A percentile compares a stretch with the other conserved stretches of the same genome.
Evolutionary conservation across 2,797 vertebrate species (phyloP).

Genomic region (Sebastes iracundus): DNA sequence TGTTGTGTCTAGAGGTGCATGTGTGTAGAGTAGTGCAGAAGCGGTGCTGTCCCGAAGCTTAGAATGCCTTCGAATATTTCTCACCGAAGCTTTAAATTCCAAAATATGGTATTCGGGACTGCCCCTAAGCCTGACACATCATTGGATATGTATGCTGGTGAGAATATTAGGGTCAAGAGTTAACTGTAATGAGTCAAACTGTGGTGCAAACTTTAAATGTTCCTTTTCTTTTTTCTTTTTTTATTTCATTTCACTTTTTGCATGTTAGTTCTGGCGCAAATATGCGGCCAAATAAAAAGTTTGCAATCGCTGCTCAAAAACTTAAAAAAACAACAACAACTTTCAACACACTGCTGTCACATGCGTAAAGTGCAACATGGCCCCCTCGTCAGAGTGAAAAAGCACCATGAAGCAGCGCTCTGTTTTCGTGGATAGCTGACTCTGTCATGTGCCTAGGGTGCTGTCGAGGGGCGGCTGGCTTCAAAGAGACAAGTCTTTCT

Average conservation of each 20-base stretch:
- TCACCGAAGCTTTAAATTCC: too few relatives aligned
- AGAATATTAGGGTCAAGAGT: background rate
- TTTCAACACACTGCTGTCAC: constrained; percentile 36
- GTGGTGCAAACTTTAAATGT: background rate
- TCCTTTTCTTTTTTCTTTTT: background rate
- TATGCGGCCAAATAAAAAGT: constrained; percentile 1
- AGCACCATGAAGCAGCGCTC: constrained; percentile 31
- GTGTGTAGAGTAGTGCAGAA: too few relatives aligned
- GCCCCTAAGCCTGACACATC: background rate
- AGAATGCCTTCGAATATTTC: too few relatives aligned
- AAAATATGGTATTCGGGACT: background rate
- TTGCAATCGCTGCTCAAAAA: constrained; percentile 7
- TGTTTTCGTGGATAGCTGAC: constrained; percentile 24
- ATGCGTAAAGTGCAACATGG: constrained; percentile 8
- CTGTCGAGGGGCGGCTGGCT: background rate
- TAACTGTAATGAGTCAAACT: background rate
- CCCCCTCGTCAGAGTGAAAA: background rate
- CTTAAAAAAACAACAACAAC: too few relatives aligned
- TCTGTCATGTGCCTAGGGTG: constrained; percentile 44
- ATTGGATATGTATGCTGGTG: background rate
- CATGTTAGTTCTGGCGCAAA: background rate
- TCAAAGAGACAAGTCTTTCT: constrained; percentile 13
- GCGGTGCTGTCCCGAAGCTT: too few relatives aligned
- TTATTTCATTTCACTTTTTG: background rate
- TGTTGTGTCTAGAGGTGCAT: too few relatives aligned